Conservation (phyloP, 92 coral and sea anemone species). For the Muricea muricata region DNA sequence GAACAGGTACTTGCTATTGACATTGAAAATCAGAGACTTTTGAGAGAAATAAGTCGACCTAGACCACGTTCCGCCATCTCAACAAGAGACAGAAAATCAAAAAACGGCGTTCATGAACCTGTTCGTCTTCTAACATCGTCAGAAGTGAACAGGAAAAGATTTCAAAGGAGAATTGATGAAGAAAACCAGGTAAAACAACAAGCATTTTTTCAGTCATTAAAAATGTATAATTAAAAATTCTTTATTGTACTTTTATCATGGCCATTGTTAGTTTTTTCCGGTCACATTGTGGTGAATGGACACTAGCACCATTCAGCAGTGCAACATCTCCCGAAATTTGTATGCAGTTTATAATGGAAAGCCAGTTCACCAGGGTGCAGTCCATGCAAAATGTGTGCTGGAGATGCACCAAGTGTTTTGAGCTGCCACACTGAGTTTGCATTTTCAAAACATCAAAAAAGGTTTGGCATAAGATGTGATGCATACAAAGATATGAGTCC, state of each 20-base stretch:
- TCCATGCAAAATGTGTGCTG: too few species aligned
- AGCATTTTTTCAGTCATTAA: not conserved
- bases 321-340: too few species aligned
- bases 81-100: slow-evolving; percentile 50
- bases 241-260: not conserved
- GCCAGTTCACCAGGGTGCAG: too few species aligned
- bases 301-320: too few species aligned
- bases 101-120: slow-evolving; percentile 60
- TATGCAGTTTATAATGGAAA: too few species aligned
- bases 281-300: too few species aligned
- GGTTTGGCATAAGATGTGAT: too few species aligned
- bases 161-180: slow-evolving; percentile 84
- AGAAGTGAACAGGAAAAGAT: slow-evolving; percentile 89
- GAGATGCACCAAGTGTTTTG: too few species aligned
- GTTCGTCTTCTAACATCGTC: slow-evolving; percentile 86
- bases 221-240: not conserved
- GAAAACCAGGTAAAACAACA: slow-evolving; percentile 84
- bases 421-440: too few species aligned
- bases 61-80: slow-evolving; percentile 72
- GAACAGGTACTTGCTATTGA: slow-evolving; percentile 83
- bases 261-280: too few species aligned
- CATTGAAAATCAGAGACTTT: slow-evolving; percentile 91
- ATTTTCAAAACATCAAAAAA: too few species aligned
- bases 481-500: too few species aligned
- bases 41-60: slow-evolving; percentile 72